Conservation (phyloP, 2,797 vertebrate species). For the Neoniphon sammara region DNA sequence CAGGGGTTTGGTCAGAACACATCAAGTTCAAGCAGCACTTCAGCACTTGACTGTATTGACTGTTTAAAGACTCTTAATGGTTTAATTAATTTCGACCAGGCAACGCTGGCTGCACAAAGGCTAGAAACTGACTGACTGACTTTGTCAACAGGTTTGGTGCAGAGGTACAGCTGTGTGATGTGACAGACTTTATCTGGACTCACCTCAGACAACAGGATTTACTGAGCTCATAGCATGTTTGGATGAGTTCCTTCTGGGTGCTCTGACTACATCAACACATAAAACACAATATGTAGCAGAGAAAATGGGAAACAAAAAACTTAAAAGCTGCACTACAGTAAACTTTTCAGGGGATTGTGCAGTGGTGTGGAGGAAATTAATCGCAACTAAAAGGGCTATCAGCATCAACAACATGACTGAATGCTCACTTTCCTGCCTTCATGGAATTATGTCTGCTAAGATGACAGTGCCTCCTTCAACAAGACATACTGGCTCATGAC, state of each 20-base stretch:
- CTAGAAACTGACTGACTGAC: no score
- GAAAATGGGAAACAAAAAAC: neutral
- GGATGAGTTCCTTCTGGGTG: no score
- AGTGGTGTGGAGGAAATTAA: neutral
- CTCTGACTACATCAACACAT: neutral
- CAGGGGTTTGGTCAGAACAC: conserved; percentile 1
- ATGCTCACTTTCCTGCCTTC: neutral
- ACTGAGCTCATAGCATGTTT: no score
- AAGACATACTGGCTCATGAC: neutral
- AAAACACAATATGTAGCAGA: neutral
- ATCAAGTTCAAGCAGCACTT: no score
- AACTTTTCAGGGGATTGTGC: neutral
- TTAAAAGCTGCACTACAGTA: neutral
- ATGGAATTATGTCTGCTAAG: neutral
- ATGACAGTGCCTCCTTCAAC: neutral
- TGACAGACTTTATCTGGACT: neutral
- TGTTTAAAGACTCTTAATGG: neutral
- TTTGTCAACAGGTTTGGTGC: neutral
- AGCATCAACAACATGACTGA: neutral
- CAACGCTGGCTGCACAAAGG: no score
- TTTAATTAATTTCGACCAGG: no score
- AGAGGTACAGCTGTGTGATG: neutral
- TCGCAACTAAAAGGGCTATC: neutral
- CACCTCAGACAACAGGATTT: neutral
- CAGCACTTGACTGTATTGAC: no score